Base-by-base conservation (phyloP, 2,797 vertebrate genomes). In the Calcarius lapponicus region DNA sequence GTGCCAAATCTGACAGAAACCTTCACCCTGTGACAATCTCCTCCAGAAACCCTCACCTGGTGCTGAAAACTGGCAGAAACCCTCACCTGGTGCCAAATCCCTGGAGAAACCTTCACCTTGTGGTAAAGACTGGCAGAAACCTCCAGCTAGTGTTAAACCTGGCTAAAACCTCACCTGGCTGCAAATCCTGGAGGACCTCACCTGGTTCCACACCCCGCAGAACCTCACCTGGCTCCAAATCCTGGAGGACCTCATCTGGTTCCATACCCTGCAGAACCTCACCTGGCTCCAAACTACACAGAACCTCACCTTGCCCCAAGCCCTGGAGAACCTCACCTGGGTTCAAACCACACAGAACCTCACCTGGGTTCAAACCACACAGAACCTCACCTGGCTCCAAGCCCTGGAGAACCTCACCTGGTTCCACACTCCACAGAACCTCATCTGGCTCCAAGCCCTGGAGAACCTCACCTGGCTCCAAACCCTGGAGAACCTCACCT, bases 391-490 rank as follows among this genome's bases (percentile, higher is more conserved):
- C 28, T 50, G 48, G 48, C 9, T 6, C 26, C 42, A 24, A 24
- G 8, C 53, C 53, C 8, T 2, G 0, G 4, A 56, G 54, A 5
- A 56, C 32, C 13, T 56, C 54, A 56, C 21, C 54, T 24, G 9
- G 6, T 9, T 3, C 32, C 32, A 34, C 7, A 2, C 14, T 21
- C 1, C 4, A 1, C 21, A 34, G 21, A 24, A n/a, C 20, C 21
- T 67, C 43, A 47, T 7, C 29, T 8, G 5, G 3, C 1, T 10
- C 17, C 10, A 16, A 9, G 1, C 6, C 16, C 12, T 0, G 1
- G 6, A 45, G 40, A 4, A 36, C 11, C 20, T 53, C 60, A 47
- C 7, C 29, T 8, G 5, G 3, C 1, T 10, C 17, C 10, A 16
- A 7, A 1, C 6, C 21, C 12, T 0, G 0, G 7, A 45, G 53